These are phyloP conservation scores for Neuroscelio doddi DNA, from an alignment of 2,888 invertebrate species.

Conservation along the genomic window DNA sequence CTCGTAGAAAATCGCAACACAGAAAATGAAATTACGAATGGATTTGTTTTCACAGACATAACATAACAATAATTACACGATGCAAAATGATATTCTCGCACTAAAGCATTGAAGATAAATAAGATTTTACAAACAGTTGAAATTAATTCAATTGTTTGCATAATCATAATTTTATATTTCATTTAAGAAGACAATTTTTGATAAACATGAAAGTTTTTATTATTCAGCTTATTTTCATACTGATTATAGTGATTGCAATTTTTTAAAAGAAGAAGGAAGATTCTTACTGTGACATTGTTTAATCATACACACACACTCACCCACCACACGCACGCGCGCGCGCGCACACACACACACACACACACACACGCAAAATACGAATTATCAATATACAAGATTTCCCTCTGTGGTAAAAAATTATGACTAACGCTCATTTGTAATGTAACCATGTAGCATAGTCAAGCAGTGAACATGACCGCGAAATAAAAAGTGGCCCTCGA, in stretches of 20 bases:
- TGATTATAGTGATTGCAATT: too few species aligned
- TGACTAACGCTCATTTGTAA: slow-evolving; percentile 28
- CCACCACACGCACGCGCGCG: too few species aligned
- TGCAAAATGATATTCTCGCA: slow-evolving; percentile 1
- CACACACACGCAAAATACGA: too few species aligned
- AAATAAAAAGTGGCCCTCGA: slow-evolving; percentile 64
- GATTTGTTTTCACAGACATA: too few species aligned
- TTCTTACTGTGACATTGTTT: slow-evolving; percentile 2
- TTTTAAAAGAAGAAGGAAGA: too few species aligned
- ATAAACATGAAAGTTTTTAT: background rate
- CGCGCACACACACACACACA: too few species aligned
- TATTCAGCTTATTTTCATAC: background rate
- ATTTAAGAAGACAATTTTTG: too few species aligned
- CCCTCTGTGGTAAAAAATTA: slow-evolving; percentile 23
- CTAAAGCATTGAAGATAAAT: too few species aligned
- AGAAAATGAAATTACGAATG: slow-evolving; percentile 10
- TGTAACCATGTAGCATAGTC: slow-evolving; percentile 26
- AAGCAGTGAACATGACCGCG: slow-evolving; percentile 60
- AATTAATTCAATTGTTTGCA: too few species aligned
- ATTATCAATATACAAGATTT: slow-evolving; percentile 8
- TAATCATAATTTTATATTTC: too few species aligned
- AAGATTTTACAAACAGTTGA: too few species aligned
- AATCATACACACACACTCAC: background rate
- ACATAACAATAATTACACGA: slow-evolving; percentile 6
- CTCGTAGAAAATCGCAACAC: slow-evolving; percentile 31